Conservation (phyloP, 1,140 invertebrate genomes). For the Mya arenaria region DNA sequence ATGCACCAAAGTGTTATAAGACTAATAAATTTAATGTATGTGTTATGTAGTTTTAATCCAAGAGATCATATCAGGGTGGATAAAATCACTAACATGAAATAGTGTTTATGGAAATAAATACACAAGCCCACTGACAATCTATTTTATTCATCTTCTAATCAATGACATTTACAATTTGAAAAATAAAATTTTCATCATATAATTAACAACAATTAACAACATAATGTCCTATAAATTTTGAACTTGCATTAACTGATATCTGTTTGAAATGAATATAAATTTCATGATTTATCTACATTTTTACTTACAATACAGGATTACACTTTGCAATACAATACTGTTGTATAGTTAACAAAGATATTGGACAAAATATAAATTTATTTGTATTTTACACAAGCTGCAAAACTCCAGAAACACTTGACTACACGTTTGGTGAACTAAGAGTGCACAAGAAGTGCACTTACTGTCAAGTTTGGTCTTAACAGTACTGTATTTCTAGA, state of each 20-base stretch:
- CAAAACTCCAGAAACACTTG: too few relatives aligned
- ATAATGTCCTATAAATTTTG: slow-evolving; percentile 1
- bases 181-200: slow-evolving; percentile 33
- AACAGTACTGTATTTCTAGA: too few relatives aligned
- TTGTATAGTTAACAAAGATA: neutral
- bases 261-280: neutral
- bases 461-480: too few relatives aligned
- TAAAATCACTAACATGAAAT: too few relatives aligned
- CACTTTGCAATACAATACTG: neutral
- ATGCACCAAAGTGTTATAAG: too few relatives aligned
- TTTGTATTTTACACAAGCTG: neutral
- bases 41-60: too few relatives aligned
- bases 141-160: slow-evolving; percentile 35
- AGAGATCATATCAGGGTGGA: too few relatives aligned
- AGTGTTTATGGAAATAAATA: too few relatives aligned
- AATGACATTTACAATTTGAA: slow-evolving; percentile 7
- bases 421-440: too few relatives aligned
- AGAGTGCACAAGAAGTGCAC: too few relatives aligned
- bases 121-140: slow-evolving; percentile 34
- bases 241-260: too few relatives aligned
- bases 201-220: slow-evolving; percentile 36
- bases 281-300: neutral
- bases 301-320: neutral
- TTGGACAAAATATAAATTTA: neutral
- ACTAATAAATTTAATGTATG: too few relatives aligned